These are phyloP conservation scores for Typhlomys cinereus DNA, from an alignment of 2,113 vertebrate species.

Conservation along the genomic window DNA sequence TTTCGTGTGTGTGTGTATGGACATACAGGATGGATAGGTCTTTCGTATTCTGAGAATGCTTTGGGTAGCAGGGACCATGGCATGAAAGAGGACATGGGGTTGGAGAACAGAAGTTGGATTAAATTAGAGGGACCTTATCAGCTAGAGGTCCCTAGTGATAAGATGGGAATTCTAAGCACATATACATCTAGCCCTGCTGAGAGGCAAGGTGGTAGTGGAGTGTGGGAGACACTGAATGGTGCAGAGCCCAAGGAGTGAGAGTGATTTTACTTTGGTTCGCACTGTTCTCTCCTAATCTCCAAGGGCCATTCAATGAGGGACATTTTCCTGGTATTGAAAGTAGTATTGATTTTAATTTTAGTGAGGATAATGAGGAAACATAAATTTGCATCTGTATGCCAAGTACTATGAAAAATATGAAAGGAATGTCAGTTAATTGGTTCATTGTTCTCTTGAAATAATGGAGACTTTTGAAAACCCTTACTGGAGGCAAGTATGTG, in stretches of 20 bases:
- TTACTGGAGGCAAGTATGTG: not conserved
- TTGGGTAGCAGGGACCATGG: not conserved
- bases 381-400: conserved; percentile 14
- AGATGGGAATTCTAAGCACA: not conserved
- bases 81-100: not conserved
- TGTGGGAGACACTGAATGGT: too few relatives aligned
- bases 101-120: not conserved
- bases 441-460: not conserved
- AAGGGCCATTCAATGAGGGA: not conserved
- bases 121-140: not conserved
- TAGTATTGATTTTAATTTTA: conserved; percentile 46
- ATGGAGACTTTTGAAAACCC: not conserved
- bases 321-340: not conserved
- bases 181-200: not conserved
- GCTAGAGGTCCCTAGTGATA: not conserved
- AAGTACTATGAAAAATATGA: conserved; percentile 56
- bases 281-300: not conserved
- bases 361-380: conserved; percentile 37
- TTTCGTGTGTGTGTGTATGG: not conserved
- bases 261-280: not conserved
- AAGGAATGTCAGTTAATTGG: conserved; percentile 8
- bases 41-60: not conserved
- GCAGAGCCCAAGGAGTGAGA: not conserved
- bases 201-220: not conserved
- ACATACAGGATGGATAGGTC: too few relatives aligned